These are phyloP conservation scores for Dryobota labecula DNA, from an alignment of 2,888 invertebrate genomes.

Conservation along the genomic window DNA sequence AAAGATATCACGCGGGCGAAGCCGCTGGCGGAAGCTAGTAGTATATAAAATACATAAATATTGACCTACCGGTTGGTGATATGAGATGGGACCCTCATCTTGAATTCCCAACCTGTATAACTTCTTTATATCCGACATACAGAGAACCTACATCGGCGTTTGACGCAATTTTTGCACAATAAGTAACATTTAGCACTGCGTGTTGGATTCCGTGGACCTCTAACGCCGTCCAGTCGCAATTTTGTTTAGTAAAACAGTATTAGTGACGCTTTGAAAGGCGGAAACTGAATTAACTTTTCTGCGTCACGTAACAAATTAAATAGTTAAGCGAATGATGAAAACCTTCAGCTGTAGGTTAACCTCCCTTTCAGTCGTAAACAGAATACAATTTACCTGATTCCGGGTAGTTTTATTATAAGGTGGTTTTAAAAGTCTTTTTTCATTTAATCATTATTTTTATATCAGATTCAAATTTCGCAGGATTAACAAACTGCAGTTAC, in stretches of 20 bases:
- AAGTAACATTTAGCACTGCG: background rate
- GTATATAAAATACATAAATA: too few relatives aligned
- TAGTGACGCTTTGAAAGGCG: conserved; percentile 51
- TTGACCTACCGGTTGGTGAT: background rate
- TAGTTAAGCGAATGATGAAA: conserved; percentile 47
- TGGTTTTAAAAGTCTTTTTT: background rate
- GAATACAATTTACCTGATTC: background rate
- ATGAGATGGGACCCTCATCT: conserved; percentile 1
- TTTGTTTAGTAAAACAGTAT: conserved; percentile 11
- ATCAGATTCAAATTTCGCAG: background rate
- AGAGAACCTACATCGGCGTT: background rate
- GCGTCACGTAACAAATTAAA: conserved; percentile 47
- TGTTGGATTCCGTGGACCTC: background rate
- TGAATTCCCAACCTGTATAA: background rate
- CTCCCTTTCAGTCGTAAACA: conserved; percentile 32
- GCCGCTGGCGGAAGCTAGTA: too few relatives aligned
- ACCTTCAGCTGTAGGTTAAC: conserved; percentile 41
- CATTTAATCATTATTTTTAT: background rate
- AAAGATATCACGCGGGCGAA: too few relatives aligned
- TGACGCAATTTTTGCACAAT: background rate
- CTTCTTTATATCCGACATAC: background rate
- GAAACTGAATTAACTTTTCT: conserved; percentile 42
- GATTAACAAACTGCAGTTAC: background rate
- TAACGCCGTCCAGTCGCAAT: conserved; percentile 24
- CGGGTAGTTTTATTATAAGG: background rate